Conservation (phyloP, 2,888 invertebrate genomes). For the Cremastobaeus sp. region DNA sequence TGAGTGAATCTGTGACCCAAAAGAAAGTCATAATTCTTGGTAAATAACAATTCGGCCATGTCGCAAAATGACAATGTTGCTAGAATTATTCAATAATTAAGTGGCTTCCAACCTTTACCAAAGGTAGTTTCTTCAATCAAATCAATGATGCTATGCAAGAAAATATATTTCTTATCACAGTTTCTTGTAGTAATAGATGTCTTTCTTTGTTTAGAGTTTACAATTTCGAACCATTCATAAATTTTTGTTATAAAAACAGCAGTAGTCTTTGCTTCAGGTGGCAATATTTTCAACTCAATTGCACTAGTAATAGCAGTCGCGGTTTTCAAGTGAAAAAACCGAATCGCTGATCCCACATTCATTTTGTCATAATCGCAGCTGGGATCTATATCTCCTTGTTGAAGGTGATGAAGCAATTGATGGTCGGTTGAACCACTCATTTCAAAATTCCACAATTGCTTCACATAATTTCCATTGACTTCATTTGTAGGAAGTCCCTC, state of each 20-base stretch:
- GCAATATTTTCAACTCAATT: slow-evolving; percentile 6
- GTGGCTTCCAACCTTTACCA: slow-evolving; percentile 16
- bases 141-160: slow-evolving; percentile 16
- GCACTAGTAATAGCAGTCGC: slow-evolving; percentile 27
- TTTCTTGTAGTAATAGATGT: slow-evolving; percentile 24
- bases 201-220: slow-evolving; percentile 12
- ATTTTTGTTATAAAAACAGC: slow-evolving; percentile 11
- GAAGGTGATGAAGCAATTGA: too few relatives aligned
- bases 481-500: slow-evolving; percentile 12
- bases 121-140: slow-evolving; percentile 11
- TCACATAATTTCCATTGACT: slow-evolving; percentile 6
- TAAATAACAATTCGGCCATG: slow-evolving; percentile 12
- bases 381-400: too few relatives aligned
- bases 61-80: slow-evolving; percentile 19
- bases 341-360: slow-evolving; percentile 35
- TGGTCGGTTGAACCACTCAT: too few relatives aligned
- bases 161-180: slow-evolving; percentile 28
- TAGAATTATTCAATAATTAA: slow-evolving; percentile 15
- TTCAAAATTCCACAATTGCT: slow-evolving; percentile 25
- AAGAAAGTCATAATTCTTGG: slow-evolving; percentile 24
- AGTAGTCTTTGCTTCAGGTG: slow-evolving; percentile 21
- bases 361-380: slow-evolving; percentile 25
- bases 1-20: slow-evolving; percentile 28
- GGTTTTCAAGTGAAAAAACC: slow-evolving; percentile 35
- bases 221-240: slow-evolving; percentile 7